These are phyloP conservation scores for Megamerina dolium DNA, from an alignment of 2,888 invertebrate genomes.

Conservation along the genomic window DNA sequence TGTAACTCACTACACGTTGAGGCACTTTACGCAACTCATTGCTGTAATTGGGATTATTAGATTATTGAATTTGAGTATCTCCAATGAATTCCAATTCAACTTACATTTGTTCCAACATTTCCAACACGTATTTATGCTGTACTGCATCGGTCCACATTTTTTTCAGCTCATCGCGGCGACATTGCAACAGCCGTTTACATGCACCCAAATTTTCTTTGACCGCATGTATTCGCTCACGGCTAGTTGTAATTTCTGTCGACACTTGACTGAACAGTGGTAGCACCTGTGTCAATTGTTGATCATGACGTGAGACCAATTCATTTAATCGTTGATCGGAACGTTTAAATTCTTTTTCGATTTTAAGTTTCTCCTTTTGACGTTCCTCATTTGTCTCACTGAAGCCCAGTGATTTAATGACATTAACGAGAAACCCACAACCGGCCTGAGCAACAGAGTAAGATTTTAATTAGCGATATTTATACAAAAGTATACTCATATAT, in stretches of 20 bases:
- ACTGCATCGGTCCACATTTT: constrained; percentile 92
- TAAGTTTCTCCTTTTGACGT: constrained; percentile 84
- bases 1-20: constrained; percentile 58
- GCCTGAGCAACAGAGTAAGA: too few species aligned
- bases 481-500: too few species aligned
- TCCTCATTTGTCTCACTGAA: constrained; percentile 92
- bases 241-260: constrained; percentile 68
- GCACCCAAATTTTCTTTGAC: constrained; percentile 77
- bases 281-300: constrained; percentile 71
- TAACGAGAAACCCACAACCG: constrained; percentile 73
- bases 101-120: constrained; percentile 79
- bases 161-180: constrained; percentile 86
- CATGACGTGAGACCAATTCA: constrained; percentile 80
- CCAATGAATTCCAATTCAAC: constrained; percentile 6
- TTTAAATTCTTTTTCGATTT: constrained; percentile 89
- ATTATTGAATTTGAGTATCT: neutral
- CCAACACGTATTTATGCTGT: constrained; percentile 88
- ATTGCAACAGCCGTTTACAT: constrained; percentile 78
- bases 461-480: too few species aligned
- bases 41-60: too few species aligned
- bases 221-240: constrained; percentile 67
- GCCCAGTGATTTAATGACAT: constrained; percentile 89
- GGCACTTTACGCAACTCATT: constrained; percentile 72
- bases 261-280: constrained; percentile 69
- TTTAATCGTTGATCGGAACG: constrained; percentile 85